A percentile compares a stretch with the other conserved stretches of the same genome.
These are phyloP conservation scores for Fratercula arctica DNA, from an alignment of 2,797 vertebrate genomes.

Conservation along the genomic window DNA sequence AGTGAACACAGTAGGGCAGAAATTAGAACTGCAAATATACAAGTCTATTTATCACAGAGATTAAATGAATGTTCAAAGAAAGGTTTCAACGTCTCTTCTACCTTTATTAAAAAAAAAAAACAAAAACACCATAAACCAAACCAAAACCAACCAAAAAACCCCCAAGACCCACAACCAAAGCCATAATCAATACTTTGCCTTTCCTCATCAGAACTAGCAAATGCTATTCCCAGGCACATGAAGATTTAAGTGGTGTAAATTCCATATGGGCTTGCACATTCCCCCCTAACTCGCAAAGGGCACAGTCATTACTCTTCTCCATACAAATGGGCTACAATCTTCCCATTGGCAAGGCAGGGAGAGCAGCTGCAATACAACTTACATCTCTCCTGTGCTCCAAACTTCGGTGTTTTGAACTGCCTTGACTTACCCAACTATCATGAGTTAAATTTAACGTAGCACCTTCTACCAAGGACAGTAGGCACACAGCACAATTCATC, in stretches of 20 bases:
- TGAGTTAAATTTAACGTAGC: neutral
- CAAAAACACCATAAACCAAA: too few relatives aligned
- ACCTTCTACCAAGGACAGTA: neutral
- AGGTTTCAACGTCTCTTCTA: neutral
- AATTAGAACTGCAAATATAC: neutral
- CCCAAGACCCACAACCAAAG: neutral
- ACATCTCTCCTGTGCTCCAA: neutral
- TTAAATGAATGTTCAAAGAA: neutral
- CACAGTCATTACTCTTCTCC: neutral
- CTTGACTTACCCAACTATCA: neutral
- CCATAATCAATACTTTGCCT: neutral
- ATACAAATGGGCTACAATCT: neutral
- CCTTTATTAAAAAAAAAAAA: neutral
- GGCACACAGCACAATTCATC: neutral
- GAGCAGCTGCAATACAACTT: neutral
- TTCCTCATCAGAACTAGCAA: neutral
- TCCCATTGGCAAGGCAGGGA: neutral
- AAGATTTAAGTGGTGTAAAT: neutral
- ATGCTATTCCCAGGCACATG: neutral
- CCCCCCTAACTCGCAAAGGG: too few relatives aligned
- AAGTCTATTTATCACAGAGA: neutral
- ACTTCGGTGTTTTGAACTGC: neutral
- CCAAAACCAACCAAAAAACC: neutral
- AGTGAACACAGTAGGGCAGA: neutral
- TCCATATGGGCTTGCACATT: neutral